These are phyloP conservation scores for Cartodere bifasciata DNA, from an alignment of 2,888 invertebrate genomes.

Conservation along the genomic window DNA sequence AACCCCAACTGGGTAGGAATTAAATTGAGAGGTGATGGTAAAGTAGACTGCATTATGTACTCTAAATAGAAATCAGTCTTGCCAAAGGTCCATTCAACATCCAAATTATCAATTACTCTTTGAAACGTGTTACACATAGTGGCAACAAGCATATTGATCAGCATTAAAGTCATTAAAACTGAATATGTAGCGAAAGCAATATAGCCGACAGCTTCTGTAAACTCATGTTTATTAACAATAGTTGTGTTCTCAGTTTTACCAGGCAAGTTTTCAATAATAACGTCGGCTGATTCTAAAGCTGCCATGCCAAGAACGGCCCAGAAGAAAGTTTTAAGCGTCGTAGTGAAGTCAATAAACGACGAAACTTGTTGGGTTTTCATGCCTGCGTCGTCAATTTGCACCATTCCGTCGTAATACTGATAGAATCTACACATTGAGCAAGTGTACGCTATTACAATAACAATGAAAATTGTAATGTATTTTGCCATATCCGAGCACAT, in stretches of 20 bases:
- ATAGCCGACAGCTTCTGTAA: slow-evolving; percentile 55
- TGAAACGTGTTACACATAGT: slow-evolving; percentile 68
- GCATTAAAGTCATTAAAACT: slow-evolving; percentile 56
- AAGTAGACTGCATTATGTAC: slow-evolving; percentile 54
- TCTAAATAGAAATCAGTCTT: slow-evolving; percentile 61
- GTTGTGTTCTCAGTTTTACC: slow-evolving; percentile 35
- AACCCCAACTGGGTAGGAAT: slow-evolving; percentile 46
- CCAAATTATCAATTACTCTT: slow-evolving; percentile 52
- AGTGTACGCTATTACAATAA: slow-evolving; percentile 47
- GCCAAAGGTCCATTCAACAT: slow-evolving; percentile 66
- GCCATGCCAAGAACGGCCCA: slow-evolving; percentile 61
- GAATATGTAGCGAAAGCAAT: slow-evolving; percentile 54
- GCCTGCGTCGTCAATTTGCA: slow-evolving; percentile 42
- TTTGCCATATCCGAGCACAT: slow-evolving; percentile 54
- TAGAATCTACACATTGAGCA: slow-evolving; percentile 49
- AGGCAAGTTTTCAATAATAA: slow-evolving; percentile 48
- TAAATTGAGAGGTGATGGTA: slow-evolving; percentile 62
- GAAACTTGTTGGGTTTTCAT: slow-evolving; percentile 41
- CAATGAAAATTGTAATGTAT: slow-evolving; percentile 47
- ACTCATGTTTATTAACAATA: slow-evolving; percentile 43
- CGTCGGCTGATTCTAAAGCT: slow-evolving; percentile 49
- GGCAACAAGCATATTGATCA: slow-evolving; percentile 68
- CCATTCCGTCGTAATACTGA: slow-evolving; percentile 53
- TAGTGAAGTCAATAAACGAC: slow-evolving; percentile 45
- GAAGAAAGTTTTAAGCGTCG: slow-evolving; percentile 51